phyloP scores from a whole-genome alignment of 2,797 vertebrate species.

The Anas flavirostris region DNA sequence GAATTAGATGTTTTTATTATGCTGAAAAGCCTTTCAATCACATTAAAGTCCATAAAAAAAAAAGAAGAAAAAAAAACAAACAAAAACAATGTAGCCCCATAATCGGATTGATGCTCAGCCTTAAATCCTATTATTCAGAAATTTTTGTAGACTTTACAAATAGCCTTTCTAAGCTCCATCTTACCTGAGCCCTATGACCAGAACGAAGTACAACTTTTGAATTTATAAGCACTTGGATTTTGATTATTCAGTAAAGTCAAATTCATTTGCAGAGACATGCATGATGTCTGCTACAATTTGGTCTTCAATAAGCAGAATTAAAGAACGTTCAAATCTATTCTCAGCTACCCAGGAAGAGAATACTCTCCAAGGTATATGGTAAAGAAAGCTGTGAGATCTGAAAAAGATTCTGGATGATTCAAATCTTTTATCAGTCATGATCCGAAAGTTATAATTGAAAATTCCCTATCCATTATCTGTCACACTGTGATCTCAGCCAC shows the following conservation, averaged over 20 bases:
- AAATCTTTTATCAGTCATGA: not conserved
- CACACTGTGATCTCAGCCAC: not conserved
- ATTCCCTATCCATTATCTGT: not conserved
- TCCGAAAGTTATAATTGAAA: not conserved
- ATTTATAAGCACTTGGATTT: not conserved
- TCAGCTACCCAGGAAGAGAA: not conserved
- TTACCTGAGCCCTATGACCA: constrained; percentile 16
- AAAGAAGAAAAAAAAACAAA: constrained; percentile 50
- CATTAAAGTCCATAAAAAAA: constrained; percentile 33
- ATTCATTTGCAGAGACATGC: not conserved
- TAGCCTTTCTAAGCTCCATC: not conserved
- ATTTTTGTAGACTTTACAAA: constrained; percentile 22
- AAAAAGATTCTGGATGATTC: not conserved
- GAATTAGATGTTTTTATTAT: constrained; percentile 44
- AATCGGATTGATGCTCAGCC: constrained; percentile 31
- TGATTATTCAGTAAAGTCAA: not conserved
- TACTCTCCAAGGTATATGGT: not conserved
- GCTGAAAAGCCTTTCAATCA: constrained; percentile 24
- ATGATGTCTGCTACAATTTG: not conserved
- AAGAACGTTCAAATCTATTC: not conserved
- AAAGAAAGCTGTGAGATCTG: not conserved
- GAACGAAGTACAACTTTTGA: not conserved
- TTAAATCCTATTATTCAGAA: constrained; percentile 45
- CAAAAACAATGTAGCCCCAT: no score
- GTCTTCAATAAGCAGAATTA: not conserved